phyloP scores from a whole-genome alignment of 2,888 invertebrate genomes.

The Fabriciana adippe region DNA sequence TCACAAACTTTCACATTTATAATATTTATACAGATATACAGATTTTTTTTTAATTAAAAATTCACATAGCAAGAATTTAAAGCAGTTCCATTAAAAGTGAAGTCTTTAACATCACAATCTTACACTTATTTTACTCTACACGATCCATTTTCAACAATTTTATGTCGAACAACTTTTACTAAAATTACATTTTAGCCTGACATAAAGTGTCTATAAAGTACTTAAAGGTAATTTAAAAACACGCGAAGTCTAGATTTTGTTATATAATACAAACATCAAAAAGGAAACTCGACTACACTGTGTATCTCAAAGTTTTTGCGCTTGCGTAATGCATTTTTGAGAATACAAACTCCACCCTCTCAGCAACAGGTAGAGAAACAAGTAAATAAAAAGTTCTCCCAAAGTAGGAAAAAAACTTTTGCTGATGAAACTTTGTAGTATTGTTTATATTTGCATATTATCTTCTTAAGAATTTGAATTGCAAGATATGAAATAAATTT shows the following conservation, averaged over 20 bases:
- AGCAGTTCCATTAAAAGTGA: background rate
- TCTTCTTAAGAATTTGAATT: background rate
- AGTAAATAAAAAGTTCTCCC: background rate
- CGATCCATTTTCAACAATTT: constrained; percentile 6
- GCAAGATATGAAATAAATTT: constrained; percentile 4
- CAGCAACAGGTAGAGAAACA: constrained; percentile 60
- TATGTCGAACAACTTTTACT: constrained; percentile 12
- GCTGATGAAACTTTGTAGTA: constrained; percentile 3
- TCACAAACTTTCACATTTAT: no score
- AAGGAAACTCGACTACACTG: background rate
- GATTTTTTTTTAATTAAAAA: no score
- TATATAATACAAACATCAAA: constrained; percentile 25
- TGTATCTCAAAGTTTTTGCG: constrained; percentile 47
- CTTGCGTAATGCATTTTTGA: constrained; percentile 55
- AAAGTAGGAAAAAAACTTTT: background rate
- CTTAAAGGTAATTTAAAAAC: constrained; percentile 23
- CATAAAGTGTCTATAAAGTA: constrained; percentile 23
- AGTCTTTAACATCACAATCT: background rate
- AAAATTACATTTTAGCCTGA: constrained; percentile 8
- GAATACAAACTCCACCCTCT: constrained; percentile 58
- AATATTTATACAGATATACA: no score
- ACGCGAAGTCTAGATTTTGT: constrained; percentile 40
- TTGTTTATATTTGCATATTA: constrained; percentile 4
- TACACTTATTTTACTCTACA: background rate
- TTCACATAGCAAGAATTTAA: background rate